Base-by-base conservation (phyloP, 2,888 invertebrate genomes). In the Ametastegia equiseti region DNA sequence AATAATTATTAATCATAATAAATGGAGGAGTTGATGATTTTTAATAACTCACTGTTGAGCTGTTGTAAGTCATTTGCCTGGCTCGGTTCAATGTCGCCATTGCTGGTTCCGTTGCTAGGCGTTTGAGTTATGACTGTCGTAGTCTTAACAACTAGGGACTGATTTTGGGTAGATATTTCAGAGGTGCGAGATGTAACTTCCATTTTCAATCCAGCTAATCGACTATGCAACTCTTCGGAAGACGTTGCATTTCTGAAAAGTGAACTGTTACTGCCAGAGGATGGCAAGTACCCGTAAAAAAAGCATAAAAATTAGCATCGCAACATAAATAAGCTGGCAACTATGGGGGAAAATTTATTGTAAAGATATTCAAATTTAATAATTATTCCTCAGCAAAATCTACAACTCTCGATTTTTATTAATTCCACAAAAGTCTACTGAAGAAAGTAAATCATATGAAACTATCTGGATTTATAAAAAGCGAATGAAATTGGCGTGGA, bases 231-330 rank as follows among this genome's bases (percentile, higher is more conserved):
- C 69, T 92, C 91, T 84, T 92, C 91, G 54, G 91, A 91, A 65
- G 91, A 91, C 54, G 90, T 88, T 7, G 91, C 89, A 69, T 90
- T 92, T 88, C 90, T 91, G 87, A 92, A 92, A 86, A 91, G 88
- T 75, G 91, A 91, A 89, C 91, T 92, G 88, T 92, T 92, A 89
- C 91, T 92, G 88, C 85, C 87, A 87, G 83, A 77, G 71, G 57
- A 80, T 73, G 80, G 80, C 80, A 13, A 80, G 80, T 80, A 80
- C 80, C 30, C 80, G 69, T 33, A 67, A 13, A 80, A n/a, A n/a
- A 77, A 77, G 57, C 57, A 77, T 13, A 73, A 81, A 36, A 23
- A 67, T 27, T 54, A 75, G 39, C 69, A 47, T 60, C 9, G 60
- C 54, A 73, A 67, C 54, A 45, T 54, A 67, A 69, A 67, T n/a